phyloP scores from a whole-genome alignment of 2,797 vertebrate species.

The Danio jaintianensis region DNA sequence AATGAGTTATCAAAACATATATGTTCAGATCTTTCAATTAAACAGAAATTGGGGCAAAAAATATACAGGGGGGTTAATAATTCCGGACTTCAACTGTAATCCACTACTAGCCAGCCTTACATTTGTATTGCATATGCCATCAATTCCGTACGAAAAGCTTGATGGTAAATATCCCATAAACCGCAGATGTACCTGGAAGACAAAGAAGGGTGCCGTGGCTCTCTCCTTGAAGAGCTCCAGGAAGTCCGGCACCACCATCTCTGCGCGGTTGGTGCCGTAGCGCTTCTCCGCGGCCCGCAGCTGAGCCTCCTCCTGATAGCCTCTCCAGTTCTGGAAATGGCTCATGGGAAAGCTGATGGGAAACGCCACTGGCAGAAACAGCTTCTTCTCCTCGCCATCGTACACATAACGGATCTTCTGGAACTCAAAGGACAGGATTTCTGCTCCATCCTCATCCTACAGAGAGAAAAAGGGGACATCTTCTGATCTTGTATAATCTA shows the following conservation, averaged over 20 bases:
- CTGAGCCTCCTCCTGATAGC: conserved; percentile 91
- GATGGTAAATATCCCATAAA: too few species aligned
- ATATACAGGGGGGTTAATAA: too few species aligned
- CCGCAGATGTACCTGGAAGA: conserved; percentile 87
- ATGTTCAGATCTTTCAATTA: too few species aligned
- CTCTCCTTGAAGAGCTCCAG: conserved; percentile 94
- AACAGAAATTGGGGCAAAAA: too few species aligned
- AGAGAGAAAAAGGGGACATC: not conserved
- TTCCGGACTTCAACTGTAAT: too few species aligned
- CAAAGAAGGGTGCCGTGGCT: conserved; percentile 96
- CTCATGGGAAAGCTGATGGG: conserved; percentile 83
- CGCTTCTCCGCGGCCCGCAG: conserved; percentile 88
- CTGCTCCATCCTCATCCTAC: conserved; percentile 85
- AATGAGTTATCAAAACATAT: too few species aligned
- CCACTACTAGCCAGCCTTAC: too few species aligned
- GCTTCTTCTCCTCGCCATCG: conserved; percentile 83
- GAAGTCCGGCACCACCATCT: conserved; percentile 98
- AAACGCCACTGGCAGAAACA: conserved; percentile 88
- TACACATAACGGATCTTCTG: conserved; percentile 94
- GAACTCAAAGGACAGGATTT: conserved; percentile 90
- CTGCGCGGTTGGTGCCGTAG: conserved; percentile 91
- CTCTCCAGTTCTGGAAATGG: conserved; percentile 89
- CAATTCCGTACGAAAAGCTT: too few species aligned
- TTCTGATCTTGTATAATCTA: not conserved
- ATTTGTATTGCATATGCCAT: too few species aligned